These are phyloP conservation scores for Polypedilum vanderplanki DNA, from an alignment of 1,140 invertebrate genomes.

Conservation along the genomic window DNA sequence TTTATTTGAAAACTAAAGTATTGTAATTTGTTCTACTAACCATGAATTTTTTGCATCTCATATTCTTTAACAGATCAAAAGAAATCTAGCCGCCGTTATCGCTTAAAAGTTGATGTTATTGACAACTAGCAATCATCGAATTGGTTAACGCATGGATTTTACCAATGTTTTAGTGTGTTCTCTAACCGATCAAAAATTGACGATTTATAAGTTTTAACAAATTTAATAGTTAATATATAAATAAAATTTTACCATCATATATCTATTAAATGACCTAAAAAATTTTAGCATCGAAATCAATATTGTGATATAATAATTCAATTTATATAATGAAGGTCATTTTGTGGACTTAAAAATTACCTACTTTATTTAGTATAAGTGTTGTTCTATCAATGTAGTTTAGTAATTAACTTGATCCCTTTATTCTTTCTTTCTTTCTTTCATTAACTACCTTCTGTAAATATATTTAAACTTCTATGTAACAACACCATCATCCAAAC, in stretches of 20 bases:
- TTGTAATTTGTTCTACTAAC: no score
- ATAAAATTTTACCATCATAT: no score
- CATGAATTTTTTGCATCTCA: neutral
- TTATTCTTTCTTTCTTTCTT: no score
- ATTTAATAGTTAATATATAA: neutral
- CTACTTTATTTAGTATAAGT: no score
- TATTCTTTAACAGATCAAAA: neutral
- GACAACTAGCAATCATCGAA: constrained; percentile 10
- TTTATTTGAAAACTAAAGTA: no score
- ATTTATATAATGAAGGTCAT: neutral
- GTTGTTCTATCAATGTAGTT: no score
- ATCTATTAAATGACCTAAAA: no score
- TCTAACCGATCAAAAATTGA: neutral
- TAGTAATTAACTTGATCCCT: no score
- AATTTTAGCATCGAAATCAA: neutral
- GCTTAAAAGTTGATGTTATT: constrained; percentile 16
- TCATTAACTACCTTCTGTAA: no score
- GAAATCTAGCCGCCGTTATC: neutral
- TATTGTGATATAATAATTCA: neutral
- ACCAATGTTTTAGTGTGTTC: neutral
- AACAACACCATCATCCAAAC: no score
- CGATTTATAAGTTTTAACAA: neutral
- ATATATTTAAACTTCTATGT: no score
- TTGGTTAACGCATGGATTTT: constrained; percentile 1
- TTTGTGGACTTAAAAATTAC: no score